A percentile compares a stretch with the other conserved stretches of the same genome.
Evolutionary conservation across 92 coral and sea anemone species (phyloP).

Genomic region (Plumapathes pennacea): DNA sequence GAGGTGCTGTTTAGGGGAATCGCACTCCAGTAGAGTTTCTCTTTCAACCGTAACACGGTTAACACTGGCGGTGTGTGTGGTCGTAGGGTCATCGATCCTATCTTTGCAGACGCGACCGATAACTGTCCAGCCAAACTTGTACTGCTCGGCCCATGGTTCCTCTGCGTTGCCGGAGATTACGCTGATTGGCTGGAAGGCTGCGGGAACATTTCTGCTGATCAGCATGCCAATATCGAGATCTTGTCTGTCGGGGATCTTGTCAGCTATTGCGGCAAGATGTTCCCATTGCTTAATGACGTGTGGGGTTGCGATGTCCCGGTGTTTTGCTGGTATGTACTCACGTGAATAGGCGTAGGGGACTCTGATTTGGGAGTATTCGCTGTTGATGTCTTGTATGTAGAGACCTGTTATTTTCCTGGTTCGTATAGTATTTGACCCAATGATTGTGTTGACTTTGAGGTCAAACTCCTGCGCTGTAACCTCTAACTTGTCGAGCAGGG

Average conservation of each 20-base stretch:
- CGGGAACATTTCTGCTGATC: slow-evolving; percentile 11
- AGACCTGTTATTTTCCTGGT: no score
- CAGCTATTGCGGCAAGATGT: slow-evolving; percentile 7
- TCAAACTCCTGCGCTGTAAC: slow-evolving; percentile 22
- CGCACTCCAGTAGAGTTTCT: slow-evolving; percentile 5
- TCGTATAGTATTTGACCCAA: no score
- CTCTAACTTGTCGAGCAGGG: slow-evolving; percentile 14
- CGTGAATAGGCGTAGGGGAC: no score
- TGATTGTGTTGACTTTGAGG: slow-evolving; percentile 39
- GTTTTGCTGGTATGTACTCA: slow-evolving; percentile 45
- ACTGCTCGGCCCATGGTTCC: slow-evolving; percentile 34
- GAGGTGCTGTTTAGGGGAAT: no score
- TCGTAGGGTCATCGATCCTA: not conserved
- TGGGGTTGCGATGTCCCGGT: slow-evolving; percentile 59
- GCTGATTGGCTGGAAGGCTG: slow-evolving; percentile 42
- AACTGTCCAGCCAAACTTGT: slow-evolving; percentile 39
- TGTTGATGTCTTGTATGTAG: no score
- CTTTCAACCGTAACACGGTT: slow-evolving; percentile 23
- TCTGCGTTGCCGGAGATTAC: slow-evolving; percentile 32
- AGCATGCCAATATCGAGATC: no score
- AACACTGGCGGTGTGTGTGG: slow-evolving; percentile 4
- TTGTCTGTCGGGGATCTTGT: slow-evolving; percentile 25
- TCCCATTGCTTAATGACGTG: slow-evolving; percentile 18
- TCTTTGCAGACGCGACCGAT: slow-evolving; percentile 36
- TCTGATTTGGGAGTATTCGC: no score